Conservation (phyloP, 1,140 invertebrate genomes). For the Leptinotarsa undecemlineata region DNA sequence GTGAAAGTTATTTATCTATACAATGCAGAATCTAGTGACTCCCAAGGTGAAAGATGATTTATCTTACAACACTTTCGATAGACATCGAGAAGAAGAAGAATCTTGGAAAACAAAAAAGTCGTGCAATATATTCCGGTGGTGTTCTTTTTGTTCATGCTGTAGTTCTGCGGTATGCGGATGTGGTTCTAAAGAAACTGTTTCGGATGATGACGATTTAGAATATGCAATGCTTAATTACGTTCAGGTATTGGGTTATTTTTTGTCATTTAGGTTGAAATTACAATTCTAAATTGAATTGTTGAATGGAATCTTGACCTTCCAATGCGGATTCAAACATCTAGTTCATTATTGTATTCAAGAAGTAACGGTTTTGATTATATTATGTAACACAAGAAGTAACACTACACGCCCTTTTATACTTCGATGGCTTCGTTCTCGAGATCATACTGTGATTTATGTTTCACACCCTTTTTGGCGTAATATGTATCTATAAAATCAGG, state of each 20-base stretch:
- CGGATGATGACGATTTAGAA: slow-evolving; percentile 54
- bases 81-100: slow-evolving; percentile 10
- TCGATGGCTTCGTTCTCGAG: too few species aligned
- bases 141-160: slow-evolving; percentile 37
- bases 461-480: too few species aligned
- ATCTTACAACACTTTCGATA: slow-evolving; percentile 45
- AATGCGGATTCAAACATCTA: too few species aligned
- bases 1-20: too few species aligned
- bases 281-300: not conserved
- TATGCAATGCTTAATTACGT: slow-evolving; percentile 55
- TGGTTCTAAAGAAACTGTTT: slow-evolving; percentile 48
- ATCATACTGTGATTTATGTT: too few species aligned
- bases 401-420: too few species aligned
- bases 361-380: too few species aligned
- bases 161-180: slow-evolving; percentile 30
- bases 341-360: too few species aligned
- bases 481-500: too few species aligned
- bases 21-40: not conserved
- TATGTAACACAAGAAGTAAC: too few species aligned
- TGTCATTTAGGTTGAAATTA: not conserved
- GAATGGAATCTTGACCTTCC: too few species aligned
- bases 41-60: slow-evolving; percentile 42
- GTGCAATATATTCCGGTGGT: not conserved
- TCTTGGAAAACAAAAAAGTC: not conserved
- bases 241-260: slow-evolving; percentile 37